Percentiles rank a stretch among this genome's conserved stretches.
These are phyloP conservation scores for Noctua janthina DNA, from an alignment of 2,888 invertebrate genomes.

Conservation along the genomic window DNA sequence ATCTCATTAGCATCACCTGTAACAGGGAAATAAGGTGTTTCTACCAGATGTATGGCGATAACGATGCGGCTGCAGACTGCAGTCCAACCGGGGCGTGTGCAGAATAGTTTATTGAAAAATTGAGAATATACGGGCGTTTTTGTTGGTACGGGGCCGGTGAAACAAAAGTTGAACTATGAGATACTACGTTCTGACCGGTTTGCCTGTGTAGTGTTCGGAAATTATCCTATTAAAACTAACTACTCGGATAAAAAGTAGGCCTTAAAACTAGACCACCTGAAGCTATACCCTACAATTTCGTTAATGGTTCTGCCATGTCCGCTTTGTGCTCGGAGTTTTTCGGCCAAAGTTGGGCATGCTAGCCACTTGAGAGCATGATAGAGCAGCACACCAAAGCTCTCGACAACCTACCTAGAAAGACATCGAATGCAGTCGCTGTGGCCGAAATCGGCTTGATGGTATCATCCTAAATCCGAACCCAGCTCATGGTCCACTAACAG, in stretches of 20 bases:
- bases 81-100: constrained; percentile 48
- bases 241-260: neutral
- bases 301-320: too few species aligned
- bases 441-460: too few species aligned
- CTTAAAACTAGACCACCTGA: too few species aligned
- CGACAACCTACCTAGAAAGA: too few species aligned
- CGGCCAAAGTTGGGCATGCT: too few species aligned
- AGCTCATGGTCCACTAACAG: neutral
- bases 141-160: neutral
- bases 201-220: neutral
- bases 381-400: too few species aligned
- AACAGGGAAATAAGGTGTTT: constrained; percentile 67
- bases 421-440: too few species aligned
- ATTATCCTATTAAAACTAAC: neutral
- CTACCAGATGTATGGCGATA: constrained; percentile 63
- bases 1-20: constrained; percentile 62
- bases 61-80: constrained; percentile 56
- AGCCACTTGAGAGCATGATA: too few species aligned
- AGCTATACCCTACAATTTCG: too few species aligned
- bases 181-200: neutral
- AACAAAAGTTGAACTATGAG: neutral
- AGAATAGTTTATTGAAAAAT: constrained; percentile 49
- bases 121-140: constrained; percentile 7
- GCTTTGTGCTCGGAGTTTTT: too few species aligned
- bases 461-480: neutral